These are phyloP conservation scores for Eumeta japonica DNA, from an alignment of 1,140 invertebrate species.

Conservation along the genomic window DNA sequence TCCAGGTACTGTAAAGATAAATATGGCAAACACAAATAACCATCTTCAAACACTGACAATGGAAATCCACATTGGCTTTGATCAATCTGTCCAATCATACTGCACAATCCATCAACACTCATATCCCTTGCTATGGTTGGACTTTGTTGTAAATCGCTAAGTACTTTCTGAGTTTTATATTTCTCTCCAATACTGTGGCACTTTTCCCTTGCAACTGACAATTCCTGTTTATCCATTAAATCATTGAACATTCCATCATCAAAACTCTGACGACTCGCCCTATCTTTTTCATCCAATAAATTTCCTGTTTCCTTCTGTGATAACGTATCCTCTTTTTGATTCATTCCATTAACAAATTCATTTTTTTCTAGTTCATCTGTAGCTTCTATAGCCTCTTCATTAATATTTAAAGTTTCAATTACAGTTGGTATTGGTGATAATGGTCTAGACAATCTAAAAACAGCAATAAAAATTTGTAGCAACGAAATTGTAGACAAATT, in stretches of 20 bases:
- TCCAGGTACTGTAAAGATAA: slow-evolving; percentile 94
- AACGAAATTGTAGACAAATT: too few species aligned
- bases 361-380: slow-evolving; percentile 30
- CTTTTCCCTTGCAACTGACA: slow-evolving; percentile 42
- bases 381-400: slow-evolving; percentile 30
- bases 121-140: slow-evolving; percentile 55
- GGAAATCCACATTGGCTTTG: slow-evolving; percentile 83
- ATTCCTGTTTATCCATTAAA: slow-evolving; percentile 33
- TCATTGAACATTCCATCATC: slow-evolving; percentile 40
- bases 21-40: slow-evolving; percentile 94
- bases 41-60: slow-evolving; percentile 85
- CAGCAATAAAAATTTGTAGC: too few species aligned
- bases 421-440: slow-evolving; percentile 71
- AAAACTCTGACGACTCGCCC: slow-evolving; percentile 45
- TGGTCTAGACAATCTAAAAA: slow-evolving; percentile 69
- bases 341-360: slow-evolving; percentile 33
- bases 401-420: slow-evolving; percentile 60
- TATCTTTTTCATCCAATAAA: slow-evolving; percentile 45
- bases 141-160: slow-evolving; percentile 46
- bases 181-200: slow-evolving; percentile 53
- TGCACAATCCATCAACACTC: slow-evolving; percentile 53
- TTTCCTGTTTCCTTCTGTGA: slow-evolving; percentile 46
- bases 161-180: slow-evolving; percentile 44
- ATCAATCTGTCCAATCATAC: slow-evolving; percentile 62
- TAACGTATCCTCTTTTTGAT: slow-evolving; percentile 31